A percentile compares a stretch with the other conserved stretches of the same genome.
phyloP scores from a whole-genome alignment of 2,888 invertebrate genomes.

The Nomada fabriciana region DNA sequence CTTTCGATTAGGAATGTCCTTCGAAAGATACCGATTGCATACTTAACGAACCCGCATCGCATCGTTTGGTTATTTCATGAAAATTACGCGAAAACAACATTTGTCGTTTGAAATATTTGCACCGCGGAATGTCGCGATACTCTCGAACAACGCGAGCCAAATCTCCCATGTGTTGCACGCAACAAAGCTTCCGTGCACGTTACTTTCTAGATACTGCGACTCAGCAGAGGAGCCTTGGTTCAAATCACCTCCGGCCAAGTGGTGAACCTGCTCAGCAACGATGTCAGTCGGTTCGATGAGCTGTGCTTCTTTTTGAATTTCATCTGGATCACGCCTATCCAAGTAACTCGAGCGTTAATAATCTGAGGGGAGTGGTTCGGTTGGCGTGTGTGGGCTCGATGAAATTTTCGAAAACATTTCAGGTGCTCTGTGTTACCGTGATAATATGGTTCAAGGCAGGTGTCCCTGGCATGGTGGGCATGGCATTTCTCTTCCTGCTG shows the following conservation, averaged over 20 bases:
- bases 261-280: slow-evolving; percentile 96
- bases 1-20: slow-evolving; percentile 25
- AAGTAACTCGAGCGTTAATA: slow-evolving; percentile 81
- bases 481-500: slow-evolving; percentile 90
- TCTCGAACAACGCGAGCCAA: not conserved
- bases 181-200: not conserved
- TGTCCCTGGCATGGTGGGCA: slow-evolving; percentile 90
- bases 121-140: not conserved
- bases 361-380: too few relatives aligned
- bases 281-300: slow-evolving; percentile 96
- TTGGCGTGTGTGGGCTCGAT: fast-evolving
- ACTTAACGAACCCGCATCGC: not conserved
- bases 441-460: slow-evolving; percentile 76
- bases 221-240: slow-evolving; percentile 90
- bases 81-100: not conserved
- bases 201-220: slow-evolving; percentile 77
- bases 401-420: not conserved
- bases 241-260: slow-evolving; percentile 93
- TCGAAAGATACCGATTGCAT: slow-evolving; percentile 29
- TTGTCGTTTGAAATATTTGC: too few relatives aligned
- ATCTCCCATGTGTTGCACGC: not conserved
- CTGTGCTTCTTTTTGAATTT: slow-evolving; percentile 93
- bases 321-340: slow-evolving; percentile 94
- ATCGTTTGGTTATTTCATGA: not conserved
- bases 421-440: slow-evolving; percentile 71